phyloP scores from a whole-genome alignment of 2,113 vertebrate species.

The Ophiodon elongatus region DNA sequence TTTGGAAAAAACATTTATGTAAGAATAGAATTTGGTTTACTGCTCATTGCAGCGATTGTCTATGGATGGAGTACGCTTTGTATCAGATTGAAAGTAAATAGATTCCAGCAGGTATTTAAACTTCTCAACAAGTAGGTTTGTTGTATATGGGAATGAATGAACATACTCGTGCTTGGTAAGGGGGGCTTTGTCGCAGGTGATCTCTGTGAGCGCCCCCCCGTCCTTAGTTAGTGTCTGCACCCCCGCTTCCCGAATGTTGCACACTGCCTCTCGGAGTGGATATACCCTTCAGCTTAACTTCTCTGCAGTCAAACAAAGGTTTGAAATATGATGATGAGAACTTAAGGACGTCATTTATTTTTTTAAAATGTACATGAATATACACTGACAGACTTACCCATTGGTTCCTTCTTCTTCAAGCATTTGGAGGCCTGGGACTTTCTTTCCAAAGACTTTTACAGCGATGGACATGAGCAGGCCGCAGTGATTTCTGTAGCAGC shows the following conservation, averaged over 20 bases:
- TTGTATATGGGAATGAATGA: not conserved
- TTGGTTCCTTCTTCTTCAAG: slow-evolving; percentile 74
- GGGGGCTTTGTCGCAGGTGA: slow-evolving; percentile 83
- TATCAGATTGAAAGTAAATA: not conserved
- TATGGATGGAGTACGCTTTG: not conserved
- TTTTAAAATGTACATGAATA: not conserved
- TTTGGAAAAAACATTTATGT: no score
- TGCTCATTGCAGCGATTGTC: not conserved
- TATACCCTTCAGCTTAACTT: slow-evolving; percentile 78
- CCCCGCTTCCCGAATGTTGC: slow-evolving; percentile 62
- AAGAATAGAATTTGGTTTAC: not conserved
- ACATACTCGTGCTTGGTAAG: slow-evolving; percentile 85
- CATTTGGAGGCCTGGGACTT: slow-evolving; percentile 75
- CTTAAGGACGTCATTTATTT: no score
- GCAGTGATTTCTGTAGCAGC: slow-evolving; percentile 85
- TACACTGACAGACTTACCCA: slow-evolving; percentile 51
- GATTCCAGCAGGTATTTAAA: not conserved
- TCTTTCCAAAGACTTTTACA: slow-evolving; percentile 80
- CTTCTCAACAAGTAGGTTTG: not conserved
- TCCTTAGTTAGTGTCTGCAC: slow-evolving; percentile 53
- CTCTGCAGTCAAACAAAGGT: slow-evolving; percentile 69
- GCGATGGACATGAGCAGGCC: slow-evolving; percentile 85
- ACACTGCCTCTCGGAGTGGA: slow-evolving; percentile 65
- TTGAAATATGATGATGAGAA: not conserved
- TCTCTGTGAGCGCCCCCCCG: slow-evolving; percentile 63